Percentiles rank a stretch among this genome's conserved stretches.
Evolutionary conservation across 1,140 invertebrate genomes (phyloP).

Genomic region (Chironomus tepperi): DNA sequence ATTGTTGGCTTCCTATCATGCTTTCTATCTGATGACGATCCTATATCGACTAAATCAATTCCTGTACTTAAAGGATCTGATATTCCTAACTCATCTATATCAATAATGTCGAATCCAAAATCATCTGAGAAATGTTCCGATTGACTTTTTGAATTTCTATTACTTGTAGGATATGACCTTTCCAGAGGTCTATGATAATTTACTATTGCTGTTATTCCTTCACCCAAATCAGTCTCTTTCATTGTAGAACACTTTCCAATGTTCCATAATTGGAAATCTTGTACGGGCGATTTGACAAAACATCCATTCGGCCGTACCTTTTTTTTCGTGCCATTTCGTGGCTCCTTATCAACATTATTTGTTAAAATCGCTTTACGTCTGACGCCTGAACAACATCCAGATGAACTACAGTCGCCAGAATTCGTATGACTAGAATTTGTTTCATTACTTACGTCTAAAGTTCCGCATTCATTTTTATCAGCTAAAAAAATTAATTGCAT

Average conservation of each 20-base stretch:
- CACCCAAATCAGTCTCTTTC: constrained; percentile 29
- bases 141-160: constrained; percentile 27
- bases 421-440: constrained; percentile 13
- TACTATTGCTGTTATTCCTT: constrained; percentile 29
- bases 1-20: not conserved
- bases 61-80: constrained; percentile 22
- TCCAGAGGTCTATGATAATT: constrained; percentile 48
- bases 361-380: not conserved
- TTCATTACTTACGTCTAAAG: not conserved
- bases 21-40: constrained; percentile 29
- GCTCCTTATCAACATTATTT: not conserved
- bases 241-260: constrained; percentile 30
- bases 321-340: constrained; percentile 35
- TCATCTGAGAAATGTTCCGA: constrained; percentile 41
- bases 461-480: not conserved
- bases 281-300: constrained; percentile 31
- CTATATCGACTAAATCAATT: constrained; percentile 24
- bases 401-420: not conserved
- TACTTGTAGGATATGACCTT: constrained; percentile 46
- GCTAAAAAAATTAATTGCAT: not conserved
- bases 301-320: constrained; percentile 34
- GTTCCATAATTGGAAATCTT: constrained; percentile 36
- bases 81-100: constrained; percentile 50
- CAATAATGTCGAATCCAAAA: constrained; percentile 63
- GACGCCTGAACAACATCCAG: constrained; percentile 24